Percentiles rank a stretch among this genome's conserved stretches.
phyloP scores from a whole-genome alignment of 2,113 vertebrate genomes.

The Oxygymnocypris stewartii region DNA sequence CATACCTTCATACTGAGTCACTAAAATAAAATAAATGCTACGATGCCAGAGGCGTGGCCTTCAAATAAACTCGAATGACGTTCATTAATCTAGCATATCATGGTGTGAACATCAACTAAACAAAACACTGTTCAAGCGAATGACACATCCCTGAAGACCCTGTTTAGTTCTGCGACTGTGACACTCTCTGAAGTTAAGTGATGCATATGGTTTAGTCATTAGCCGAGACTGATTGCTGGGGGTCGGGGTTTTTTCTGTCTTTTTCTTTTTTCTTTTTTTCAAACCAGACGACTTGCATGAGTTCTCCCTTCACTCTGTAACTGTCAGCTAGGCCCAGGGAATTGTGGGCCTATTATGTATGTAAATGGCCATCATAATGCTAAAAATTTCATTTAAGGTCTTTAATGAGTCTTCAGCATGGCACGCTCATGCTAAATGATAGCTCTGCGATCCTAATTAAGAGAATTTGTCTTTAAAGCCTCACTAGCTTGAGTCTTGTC shows the following conservation, averaged over 20 bases:
- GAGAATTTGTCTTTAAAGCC: constrained; percentile 95
- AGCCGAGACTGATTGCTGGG: constrained; percentile 89
- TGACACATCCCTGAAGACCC: constrained; percentile 40
- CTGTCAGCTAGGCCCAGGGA: constrained; percentile 88
- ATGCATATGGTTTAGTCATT: constrained; percentile 88
- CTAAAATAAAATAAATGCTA: background rate
- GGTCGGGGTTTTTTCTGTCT: constrained; percentile 74
- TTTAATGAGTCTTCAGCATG: constrained; percentile 91
- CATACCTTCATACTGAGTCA: background rate
- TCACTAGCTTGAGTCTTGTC: constrained; percentile 84
- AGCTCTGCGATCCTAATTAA: constrained; percentile 94
- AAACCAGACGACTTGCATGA: constrained; percentile 90
- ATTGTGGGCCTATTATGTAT: constrained; percentile 92
- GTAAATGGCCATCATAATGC: constrained; percentile 96
- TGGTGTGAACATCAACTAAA: constrained; percentile 26
- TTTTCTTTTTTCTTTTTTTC: constrained; percentile 16
- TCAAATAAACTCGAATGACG: constrained; percentile 25
- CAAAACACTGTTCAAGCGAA: constrained; percentile 29
- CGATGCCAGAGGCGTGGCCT: constrained; percentile 1
- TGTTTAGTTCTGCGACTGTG: constrained; percentile 35
- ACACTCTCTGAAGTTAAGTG: constrained; percentile 50
- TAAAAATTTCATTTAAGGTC: constrained; percentile 96
- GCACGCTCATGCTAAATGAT: constrained; percentile 89
- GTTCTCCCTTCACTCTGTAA: constrained; percentile 88
- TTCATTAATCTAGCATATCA: constrained; percentile 44